These are phyloP conservation scores for Amitus sp. DNA, from an alignment of 2,888 invertebrate genomes.

Conservation along the genomic window DNA sequence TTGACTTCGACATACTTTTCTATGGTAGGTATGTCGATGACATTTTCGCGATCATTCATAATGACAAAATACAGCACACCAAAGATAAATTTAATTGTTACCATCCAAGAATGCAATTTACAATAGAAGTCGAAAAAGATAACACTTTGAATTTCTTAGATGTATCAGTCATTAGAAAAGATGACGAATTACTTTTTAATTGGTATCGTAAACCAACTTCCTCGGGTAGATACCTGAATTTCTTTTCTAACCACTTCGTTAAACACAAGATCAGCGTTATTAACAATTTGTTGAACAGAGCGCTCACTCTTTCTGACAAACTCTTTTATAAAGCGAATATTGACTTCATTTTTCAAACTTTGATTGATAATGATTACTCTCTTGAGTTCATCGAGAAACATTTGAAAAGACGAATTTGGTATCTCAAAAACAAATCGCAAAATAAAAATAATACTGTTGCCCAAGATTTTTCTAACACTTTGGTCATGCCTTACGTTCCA, in stretches of 20 bases:
- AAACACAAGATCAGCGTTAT: constrained; percentile 17
- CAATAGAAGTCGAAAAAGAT: background rate
- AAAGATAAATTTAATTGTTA: background rate
- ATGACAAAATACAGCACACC: background rate
- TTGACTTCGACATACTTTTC: background rate
- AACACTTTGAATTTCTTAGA: background rate
- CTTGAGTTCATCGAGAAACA: no score
- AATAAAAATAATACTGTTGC: no score
- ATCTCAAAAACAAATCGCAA: no score
- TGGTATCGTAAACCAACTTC: constrained; percentile 17
- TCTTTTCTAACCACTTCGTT: constrained; percentile 1
- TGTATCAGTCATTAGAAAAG: background rate
- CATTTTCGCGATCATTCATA: background rate
- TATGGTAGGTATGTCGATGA: background rate
- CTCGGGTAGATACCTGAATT: constrained; percentile 13
- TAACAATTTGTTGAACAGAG: constrained; percentile 4
- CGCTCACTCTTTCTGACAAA: constrained; percentile 3
- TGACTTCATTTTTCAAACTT: background rate
- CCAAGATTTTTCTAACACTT: no score
- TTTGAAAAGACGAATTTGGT: no score
- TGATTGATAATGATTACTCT: no score
- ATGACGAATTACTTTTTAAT: background rate
- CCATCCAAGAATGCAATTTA: background rate
- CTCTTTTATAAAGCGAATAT: constrained; percentile 3
- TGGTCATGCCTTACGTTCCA: background rate